Base-by-base conservation (phyloP, 2,888 invertebrate species). In the Dusona sp. region DNA sequence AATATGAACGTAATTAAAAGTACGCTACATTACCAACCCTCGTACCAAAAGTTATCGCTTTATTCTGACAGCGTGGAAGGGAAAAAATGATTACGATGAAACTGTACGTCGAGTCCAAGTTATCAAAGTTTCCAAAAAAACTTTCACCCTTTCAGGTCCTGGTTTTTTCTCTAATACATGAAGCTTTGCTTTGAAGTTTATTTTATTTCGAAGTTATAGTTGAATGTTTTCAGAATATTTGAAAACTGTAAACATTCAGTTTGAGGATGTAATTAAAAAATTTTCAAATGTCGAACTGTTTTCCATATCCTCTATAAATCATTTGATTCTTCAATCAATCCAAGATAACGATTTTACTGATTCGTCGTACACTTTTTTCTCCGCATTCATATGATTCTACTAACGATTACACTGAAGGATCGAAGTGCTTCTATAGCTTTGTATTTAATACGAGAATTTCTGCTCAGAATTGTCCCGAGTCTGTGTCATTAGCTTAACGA, bases 401-500 rank as follows among this genome's bases (percentile, higher is more conserved):
- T 51, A 33, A 54, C 54, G 22, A 54, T 57, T 54, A 42, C 9
- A 19, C 33, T 22, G 68, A 11, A 57, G 42, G 19, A 29, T 79
- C 29, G 33, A 68, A 38, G 54, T 68, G 16, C 6, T 29, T 16
- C 13, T 16, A 16, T 61, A 61, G 29, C 79, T 29, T 57, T 36
- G 68, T 33, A 42, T 70, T 25, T 33, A 36, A 38, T 54, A 29
- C 38, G n/a, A 16, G 19, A 1, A 19, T 29, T 61, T 38, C 82
- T 79, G 54, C 78, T 74, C 64, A 74, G 64, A 74, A 73, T n/a
- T 79, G 81, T 70, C 65, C 61, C 80, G 78, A 85, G 83, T 85
- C 85, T 75, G 61, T 77, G 77, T 72, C 80, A 80, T 87, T 87
- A 85, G 79, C 68, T 87, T 83, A 80, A 85, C 85, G 84, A 85